These are phyloP conservation scores for Sardinella longiceps DNA, from an alignment of 2,797 vertebrate genomes.

Conservation along the genomic window DNA sequence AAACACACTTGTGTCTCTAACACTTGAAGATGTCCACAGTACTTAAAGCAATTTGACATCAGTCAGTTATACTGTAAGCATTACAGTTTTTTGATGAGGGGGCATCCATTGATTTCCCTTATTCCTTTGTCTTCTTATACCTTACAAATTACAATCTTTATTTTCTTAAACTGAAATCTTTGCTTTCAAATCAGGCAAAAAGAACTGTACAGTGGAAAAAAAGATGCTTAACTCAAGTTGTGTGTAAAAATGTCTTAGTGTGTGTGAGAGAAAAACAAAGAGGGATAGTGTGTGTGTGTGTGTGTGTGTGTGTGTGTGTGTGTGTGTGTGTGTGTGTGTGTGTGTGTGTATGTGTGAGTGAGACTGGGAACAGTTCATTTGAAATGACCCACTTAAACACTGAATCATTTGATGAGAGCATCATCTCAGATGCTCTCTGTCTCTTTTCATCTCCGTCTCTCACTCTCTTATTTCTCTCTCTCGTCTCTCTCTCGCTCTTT, in stretches of 20 bases:
- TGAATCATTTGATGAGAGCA: slow-evolving; percentile 24
- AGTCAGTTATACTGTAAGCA: neutral
- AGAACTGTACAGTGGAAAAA: neutral
- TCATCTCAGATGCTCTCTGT: neutral
- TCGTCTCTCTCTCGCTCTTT: neutral
- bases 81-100: neutral
- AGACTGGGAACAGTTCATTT: slow-evolving; percentile 30
- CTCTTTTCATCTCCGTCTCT: neutral
- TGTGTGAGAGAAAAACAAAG: neutral
- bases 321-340: neutral
- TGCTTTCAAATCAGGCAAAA: neutral
- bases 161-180: neutral
- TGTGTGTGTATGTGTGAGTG: neutral
- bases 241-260: neutral
- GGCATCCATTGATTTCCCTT: neutral
- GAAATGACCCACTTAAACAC: slow-evolving; percentile 21
- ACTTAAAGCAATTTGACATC: neutral
- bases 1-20: neutral
- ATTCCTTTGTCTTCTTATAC: neutral
- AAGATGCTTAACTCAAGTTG: neutral
- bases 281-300: neutral
- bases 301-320: neutral
- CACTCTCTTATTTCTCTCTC: neutral
- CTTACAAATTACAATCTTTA: neutral
- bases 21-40: neutral